Percentiles rank a stretch among this genome's conserved stretches.
Evolutionary conservation across 37 sponge, comb jelly and placozoan genomes (phyloP).

Genomic region (Mnemiopsis leidyi): DNA sequence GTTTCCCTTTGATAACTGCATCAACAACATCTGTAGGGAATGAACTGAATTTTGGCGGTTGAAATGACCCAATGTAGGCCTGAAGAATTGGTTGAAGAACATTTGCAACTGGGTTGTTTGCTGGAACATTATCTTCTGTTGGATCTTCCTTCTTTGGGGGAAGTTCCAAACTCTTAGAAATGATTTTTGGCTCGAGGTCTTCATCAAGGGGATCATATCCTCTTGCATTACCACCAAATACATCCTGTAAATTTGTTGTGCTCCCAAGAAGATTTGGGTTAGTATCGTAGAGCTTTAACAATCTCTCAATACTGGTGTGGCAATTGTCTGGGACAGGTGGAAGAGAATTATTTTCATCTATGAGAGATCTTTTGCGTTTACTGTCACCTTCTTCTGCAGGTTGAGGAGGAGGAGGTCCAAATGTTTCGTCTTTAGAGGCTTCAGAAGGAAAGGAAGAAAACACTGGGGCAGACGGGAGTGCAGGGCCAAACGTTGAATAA

Average conservation of each 20-base stretch:
- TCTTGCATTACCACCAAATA: conserved; percentile 13
- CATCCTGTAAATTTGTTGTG: background rate
- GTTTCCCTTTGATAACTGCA: conserved; percentile 23
- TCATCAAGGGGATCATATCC: conserved; percentile 36
- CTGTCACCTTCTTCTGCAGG: background rate
- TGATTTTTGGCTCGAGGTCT: background rate
- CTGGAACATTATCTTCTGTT: background rate
- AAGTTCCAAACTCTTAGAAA: background rate
- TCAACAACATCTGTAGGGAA: conserved; percentile 21
- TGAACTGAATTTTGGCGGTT: background rate
- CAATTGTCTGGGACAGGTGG: conserved; percentile 25
- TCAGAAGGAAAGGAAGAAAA: conserved; percentile 59
- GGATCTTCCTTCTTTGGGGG: background rate
- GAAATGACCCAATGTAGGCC: background rate
- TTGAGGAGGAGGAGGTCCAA: background rate
- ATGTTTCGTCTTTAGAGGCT: background rate
- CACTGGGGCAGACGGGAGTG: background rate
- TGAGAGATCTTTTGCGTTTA: background rate
- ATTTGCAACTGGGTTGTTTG: background rate
- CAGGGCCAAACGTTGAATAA: conserved; percentile 21
- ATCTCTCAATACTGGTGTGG: conserved; percentile 28
- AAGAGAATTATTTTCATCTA: background rate
- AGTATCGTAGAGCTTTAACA: background rate
- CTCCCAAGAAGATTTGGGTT: background rate
- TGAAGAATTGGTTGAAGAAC: background rate